Percentiles rank a stretch among this genome's conserved stretches.
These are phyloP conservation scores for Megaustenia siamemsis DNA, from an alignment of 2,888 invertebrate genomes.

Conservation along the genomic window DNA sequence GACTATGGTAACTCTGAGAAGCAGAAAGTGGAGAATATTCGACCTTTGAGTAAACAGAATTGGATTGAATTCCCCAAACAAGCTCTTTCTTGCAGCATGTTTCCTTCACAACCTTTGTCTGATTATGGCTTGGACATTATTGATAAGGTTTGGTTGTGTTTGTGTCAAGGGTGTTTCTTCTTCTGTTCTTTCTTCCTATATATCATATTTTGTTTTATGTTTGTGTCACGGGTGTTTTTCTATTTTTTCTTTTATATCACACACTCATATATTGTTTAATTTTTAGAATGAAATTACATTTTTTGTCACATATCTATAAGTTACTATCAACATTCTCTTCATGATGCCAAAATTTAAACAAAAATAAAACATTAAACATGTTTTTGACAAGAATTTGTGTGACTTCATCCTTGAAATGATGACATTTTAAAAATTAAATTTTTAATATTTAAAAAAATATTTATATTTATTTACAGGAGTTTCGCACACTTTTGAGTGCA, in stretches of 20 bases:
- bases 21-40: conserved; percentile 56
- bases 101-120: conserved; percentile 43
- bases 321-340: too few species aligned
- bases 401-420: too few species aligned
- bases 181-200: too few species aligned
- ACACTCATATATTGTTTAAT: too few species aligned
- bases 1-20: conserved; percentile 76
- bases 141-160: conserved; percentile 16
- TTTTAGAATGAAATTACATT: too few species aligned
- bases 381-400: too few species aligned
- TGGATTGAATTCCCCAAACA: conserved; percentile 60
- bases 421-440: neutral
- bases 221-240: too few species aligned
- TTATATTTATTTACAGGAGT: conserved; percentile 23
- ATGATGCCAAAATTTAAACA: too few species aligned
- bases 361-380: too few species aligned
- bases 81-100: conserved; percentile 62
- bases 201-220: too few species aligned
- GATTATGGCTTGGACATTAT: neutral
- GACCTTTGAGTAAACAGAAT: conserved; percentile 57
- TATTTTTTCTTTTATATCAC: too few species aligned
- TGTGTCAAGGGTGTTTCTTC: neutral
- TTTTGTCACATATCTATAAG: too few species aligned
- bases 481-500: neutral
- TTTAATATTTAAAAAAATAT: neutral